Conservation (phyloP, 1,140 invertebrate genomes). For the Drosophila repleta region DNA sequence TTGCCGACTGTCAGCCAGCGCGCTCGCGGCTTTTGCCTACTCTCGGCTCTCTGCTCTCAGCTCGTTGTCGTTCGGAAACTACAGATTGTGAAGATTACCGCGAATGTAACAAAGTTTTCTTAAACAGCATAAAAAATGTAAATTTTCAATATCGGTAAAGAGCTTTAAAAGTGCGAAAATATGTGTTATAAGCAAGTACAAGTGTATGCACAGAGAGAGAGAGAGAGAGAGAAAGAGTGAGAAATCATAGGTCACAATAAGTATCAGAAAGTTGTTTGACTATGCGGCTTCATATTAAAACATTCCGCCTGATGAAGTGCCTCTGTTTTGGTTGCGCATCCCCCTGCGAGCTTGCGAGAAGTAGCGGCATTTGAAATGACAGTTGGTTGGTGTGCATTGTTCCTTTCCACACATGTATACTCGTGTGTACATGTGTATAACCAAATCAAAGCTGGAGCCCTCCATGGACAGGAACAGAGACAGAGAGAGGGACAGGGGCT, state of each 20-base stretch:
- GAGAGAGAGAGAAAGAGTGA: no score
- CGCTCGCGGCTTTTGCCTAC: slow-evolving; percentile 27
- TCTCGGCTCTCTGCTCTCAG: neutral
- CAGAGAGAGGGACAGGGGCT: neutral
- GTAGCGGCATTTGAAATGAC: slow-evolving; percentile 25
- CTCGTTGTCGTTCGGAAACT: neutral
- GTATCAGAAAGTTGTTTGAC: no score
- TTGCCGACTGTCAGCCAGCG: slow-evolving; percentile 34
- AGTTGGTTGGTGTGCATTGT: slow-evolving; percentile 31
- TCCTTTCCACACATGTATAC: neutral
- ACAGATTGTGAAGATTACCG: slow-evolving; percentile 15
- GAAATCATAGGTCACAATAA: no score
- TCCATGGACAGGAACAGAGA: slow-evolving; percentile 1
- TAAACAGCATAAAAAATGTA: neutral
- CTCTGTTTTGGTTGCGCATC: slow-evolving; percentile 20
- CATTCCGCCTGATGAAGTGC: slow-evolving; percentile 3
- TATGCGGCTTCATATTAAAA: neutral
- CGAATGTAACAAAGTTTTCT: slow-evolving; percentile 3
- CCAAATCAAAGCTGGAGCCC: slow-evolving; percentile 8
- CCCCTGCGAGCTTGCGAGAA: slow-evolving; percentile 25
- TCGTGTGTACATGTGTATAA: neutral
- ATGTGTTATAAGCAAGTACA: neutral
- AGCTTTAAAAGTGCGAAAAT: neutral
- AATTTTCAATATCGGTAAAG: neutral
- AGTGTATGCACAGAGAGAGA: neutral